Base-by-base conservation (phyloP, 1,140 invertebrate genomes). In the Drosophila obscura region DNA sequence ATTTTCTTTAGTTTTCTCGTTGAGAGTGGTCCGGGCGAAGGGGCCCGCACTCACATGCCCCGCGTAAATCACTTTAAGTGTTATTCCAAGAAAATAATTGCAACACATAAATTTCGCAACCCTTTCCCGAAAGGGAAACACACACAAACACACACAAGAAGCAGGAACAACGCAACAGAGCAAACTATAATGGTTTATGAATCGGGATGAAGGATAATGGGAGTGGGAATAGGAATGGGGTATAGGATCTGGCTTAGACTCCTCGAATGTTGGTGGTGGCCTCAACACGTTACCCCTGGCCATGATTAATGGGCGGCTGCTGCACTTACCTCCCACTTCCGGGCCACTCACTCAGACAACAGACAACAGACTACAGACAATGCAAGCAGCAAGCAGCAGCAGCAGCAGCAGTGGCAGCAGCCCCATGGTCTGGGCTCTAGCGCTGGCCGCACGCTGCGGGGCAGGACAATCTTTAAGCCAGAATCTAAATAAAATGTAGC, bases 121-220 rank as follows among this genome's bases (percentile, higher is more conserved):
- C 81, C 78, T 80, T 84, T 68, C 49, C 31, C 53, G 66, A 79
- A 55, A 44, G 19, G n/a, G n/a, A 78, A 50, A 45, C 11, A 58
- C 31, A 61, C 48, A 24, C n/a, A 31, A 31, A 62, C 63, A 73
- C 67, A 68, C 61, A 56, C 62, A 56, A 67, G 46, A 68, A 50
- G 61, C 51, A 50, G 56, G 8, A 35, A 35, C 31, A 35, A 35
- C 3, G 56, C 39, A 55, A 49, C 56, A 62, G 53, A 59, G 69
- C 65, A 87, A 87, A 78, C 82, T 85, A 85, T 85, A 87, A 85
- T 87, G 82, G 82, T 73, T 81, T 85, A 85, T 85, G 81, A 85
- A 87, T 85, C 81, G 80, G 82, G 51, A 57, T 69, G 58, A 71
- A 69, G 67, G 64, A 26, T 28, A 39, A 22, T 55, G 13, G 19